Evolutionary conservation across 2,797 vertebrate species (phyloP).

Genomic region (Simalia tracyae): DNA sequence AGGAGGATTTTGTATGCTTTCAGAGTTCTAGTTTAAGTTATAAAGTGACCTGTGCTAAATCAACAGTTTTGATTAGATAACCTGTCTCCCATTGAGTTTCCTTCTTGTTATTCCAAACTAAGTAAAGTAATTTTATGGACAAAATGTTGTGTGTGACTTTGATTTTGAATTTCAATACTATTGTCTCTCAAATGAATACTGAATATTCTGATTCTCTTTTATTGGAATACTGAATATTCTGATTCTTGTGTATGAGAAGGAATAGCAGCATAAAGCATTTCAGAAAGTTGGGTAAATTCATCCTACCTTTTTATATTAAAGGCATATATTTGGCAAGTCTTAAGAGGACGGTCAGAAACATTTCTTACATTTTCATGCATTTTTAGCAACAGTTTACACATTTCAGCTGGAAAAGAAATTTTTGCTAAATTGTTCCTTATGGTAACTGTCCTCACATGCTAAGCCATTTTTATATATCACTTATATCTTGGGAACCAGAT

Average conservation of each 20-base stretch:
- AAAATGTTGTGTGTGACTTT: neutral
- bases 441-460: conserved; percentile 22
- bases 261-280: neutral
- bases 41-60: conserved; percentile 33
- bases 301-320: neutral
- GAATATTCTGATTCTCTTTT: neutral
- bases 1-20: conserved; percentile 43
- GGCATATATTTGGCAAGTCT: neutral
- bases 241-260: neutral
- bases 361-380: conserved; percentile 21
- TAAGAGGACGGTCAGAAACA: neutral
- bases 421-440: conserved; percentile 27
- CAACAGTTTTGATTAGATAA: conserved; percentile 34
- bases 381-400: conserved; percentile 30
- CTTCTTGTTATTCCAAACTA: conserved; percentile 6
- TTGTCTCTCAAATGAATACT: neutral
- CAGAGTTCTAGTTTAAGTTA: conserved; percentile 23
- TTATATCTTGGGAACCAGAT: conserved; percentile 3
- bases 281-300: neutral
- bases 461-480: neutral
- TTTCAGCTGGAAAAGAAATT: conserved; percentile 24
- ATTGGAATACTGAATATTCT: neutral
- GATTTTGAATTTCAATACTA: neutral
- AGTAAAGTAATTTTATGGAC: conserved; percentile 7
- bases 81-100: neutral